A percentile compares a stretch with the other conserved stretches of the same genome.
phyloP scores from a whole-genome alignment of 2,113 vertebrate genomes.

The Calidris pygmaea region DNA sequence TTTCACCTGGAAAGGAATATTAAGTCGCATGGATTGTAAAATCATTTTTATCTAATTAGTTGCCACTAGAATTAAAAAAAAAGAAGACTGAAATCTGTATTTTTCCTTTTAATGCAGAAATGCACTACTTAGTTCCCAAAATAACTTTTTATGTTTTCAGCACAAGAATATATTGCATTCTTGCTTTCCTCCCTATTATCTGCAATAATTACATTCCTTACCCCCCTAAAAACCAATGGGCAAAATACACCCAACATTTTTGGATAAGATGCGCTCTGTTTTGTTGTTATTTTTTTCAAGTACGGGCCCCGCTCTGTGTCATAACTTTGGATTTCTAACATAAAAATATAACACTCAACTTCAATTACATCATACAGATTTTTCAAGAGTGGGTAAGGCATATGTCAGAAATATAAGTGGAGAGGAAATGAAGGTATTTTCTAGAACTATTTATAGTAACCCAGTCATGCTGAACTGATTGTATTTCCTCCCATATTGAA shows the following conservation, averaged over 20 bases:
- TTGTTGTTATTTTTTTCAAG: not conserved
- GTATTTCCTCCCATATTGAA: slow-evolving; percentile 38
- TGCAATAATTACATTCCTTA: not conserved
- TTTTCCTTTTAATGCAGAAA: not conserved
- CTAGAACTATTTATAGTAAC: slow-evolving; percentile 44
- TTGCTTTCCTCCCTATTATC: not conserved
- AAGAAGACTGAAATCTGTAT: not conserved
- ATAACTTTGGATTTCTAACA: not conserved
- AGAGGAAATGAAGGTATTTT: slow-evolving; percentile 56
- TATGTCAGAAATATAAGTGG: slow-evolving; percentile 32
- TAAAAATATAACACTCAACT: not conserved
- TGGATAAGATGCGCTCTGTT: not conserved
- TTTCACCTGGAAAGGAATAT: not conserved
- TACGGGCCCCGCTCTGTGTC: not conserved
- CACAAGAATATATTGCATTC: not conserved
- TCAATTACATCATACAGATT: not conserved
- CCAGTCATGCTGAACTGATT: slow-evolving; percentile 53
- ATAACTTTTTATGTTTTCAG: not conserved
- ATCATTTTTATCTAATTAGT: not conserved
- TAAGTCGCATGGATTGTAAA: not conserved
- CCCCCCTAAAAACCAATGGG: not conserved
- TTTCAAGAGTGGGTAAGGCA: not conserved
- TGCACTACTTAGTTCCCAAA: not conserved
- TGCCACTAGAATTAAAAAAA: not conserved
- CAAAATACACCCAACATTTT: not conserved